Evolutionary conservation across 2,888 invertebrate species (phyloP), one percentile per base, ranked within the genome.

Genomic region (Epirrhoe alternata): DNA sequence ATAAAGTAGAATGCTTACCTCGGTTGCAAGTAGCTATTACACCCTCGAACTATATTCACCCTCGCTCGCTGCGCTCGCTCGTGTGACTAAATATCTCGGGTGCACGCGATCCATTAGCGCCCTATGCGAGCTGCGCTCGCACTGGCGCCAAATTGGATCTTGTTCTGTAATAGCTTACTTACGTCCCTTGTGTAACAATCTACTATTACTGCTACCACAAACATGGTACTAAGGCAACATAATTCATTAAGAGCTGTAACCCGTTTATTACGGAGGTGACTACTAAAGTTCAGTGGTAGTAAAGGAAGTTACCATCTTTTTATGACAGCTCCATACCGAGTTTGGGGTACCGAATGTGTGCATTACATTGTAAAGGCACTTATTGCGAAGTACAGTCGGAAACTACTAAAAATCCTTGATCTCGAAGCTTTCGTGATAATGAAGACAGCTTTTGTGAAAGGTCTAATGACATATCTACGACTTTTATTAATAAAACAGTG

Each of bases 201-300:
- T n/a, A n/a, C n/a, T n/a, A n/a, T n/a, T 51, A 59, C 42, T 59
- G 51, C 47, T 30, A 50, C 53, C 51, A 51, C 62, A 59, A 59
- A 66, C 60, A 31, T 10, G 31, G 63, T 52, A 72, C 69, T 56
- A 69, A 61, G 68, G 55, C 33, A 59, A 50, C 68, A 72, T 72
- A 74, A 74, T 72, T 74, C 70, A 72, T 74, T 63, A 70, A 53
- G 68, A 70, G 67, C 64, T 68, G 63, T 70, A 59, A 62, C 61
- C 55, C 38, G 45, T 68, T 68, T 65, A 68, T 68, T 59, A 59
- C 68, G 24, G 54, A 62, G 54, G 62, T 62, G 66, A 55, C 62
- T 66, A 59, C 60, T 62, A 64, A 73, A 73, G 33, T 71, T 73
- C 59, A 64, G 63, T 67, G 63, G 57, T 61, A 62, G 64, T 49